Base-by-base conservation (phyloP, 2,888 invertebrate species). In the Heliconius aoede region DNA sequence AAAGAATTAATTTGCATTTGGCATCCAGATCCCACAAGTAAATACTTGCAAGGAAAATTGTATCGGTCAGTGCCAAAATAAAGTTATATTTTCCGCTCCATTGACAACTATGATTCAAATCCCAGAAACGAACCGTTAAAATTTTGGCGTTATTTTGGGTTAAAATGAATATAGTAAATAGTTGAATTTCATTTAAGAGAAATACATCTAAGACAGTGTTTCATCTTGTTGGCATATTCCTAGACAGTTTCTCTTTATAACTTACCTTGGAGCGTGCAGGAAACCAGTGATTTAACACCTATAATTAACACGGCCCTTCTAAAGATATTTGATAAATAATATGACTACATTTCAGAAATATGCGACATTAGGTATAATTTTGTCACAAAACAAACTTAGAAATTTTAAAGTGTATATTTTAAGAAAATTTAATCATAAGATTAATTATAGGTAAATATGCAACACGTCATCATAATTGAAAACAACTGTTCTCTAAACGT, bases 21-120 rank as follows among this genome's bases (percentile, higher is more conserved):
- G 88, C 87, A 84, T 81, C 83, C 82, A 81, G 81, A 85, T 85
- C 86, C 86, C 85, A 87, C 80, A 79, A 82, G 83, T 83, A 81
- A 80, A 83, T 86, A 84, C 84, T n/a, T 76, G 79, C 74, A 87
- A 85, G 83, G 86, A 87, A 88, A 87, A 87, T 82, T 76, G 81
- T 76, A 80, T 78, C 83, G 86, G 86, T 87, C 84, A 69, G 88
- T 91, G 92, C 92, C 92, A 93, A 91, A 90, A 90, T 87, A 80
- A 88, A 88, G 86, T 86, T 85, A 88, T 90, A 90, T 91, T 89
- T 88, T 81, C 88, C 86, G 86, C 86, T 86, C 82, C 89, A 92
- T 93, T 90, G 90, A 89, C 89, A 87, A 81, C 83, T 84, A 87
- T 90, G 90, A 91, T 88, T 90, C 90, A 90, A 85, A 85, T 85